A percentile compares a stretch with the other conserved stretches of the same genome.
phyloP scores from a whole-genome alignment of 2,113 vertebrate species.

The Lampris megalopsis region DNA sequence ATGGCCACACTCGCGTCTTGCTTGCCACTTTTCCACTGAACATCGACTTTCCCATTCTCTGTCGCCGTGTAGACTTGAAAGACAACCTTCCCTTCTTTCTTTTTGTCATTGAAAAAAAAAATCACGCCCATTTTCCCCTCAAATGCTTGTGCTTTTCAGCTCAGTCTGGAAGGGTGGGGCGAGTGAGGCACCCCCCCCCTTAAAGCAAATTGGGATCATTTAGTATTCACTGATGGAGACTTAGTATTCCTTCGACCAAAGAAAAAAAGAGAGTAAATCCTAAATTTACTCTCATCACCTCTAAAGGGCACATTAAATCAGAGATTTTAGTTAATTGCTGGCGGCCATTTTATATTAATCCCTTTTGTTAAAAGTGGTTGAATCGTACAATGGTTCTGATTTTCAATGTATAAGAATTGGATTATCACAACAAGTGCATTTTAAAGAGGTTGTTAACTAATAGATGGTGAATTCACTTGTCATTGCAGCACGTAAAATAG shows the following conservation, averaged over 20 bases:
- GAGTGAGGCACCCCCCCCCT: conserved; percentile 41
- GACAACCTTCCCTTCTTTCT: conserved; percentile 46
- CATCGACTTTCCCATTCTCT: not conserved
- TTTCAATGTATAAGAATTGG: conserved; percentile 37
- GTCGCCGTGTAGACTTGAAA: conserved; percentile 8
- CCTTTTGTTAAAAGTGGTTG: conserved; percentile 43
- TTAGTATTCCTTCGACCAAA: conserved; percentile 53
- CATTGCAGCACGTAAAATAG: conserved; percentile 4
- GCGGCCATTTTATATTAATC: conserved; percentile 68
- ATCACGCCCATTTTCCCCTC: conserved; percentile 63
- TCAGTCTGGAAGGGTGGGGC: conserved; percentile 66
- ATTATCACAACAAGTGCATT: conserved; percentile 18
- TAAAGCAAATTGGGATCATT: conserved; percentile 64
- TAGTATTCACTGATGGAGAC: conserved; percentile 45
- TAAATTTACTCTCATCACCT: conserved; percentile 41
- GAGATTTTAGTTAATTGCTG: conserved; percentile 53
- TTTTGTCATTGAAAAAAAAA: conserved; percentile 57
- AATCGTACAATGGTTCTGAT: conserved; percentile 33
- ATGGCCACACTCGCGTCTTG: conserved; percentile 34
- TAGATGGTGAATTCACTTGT: conserved; percentile 25
- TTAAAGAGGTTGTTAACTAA: conserved; percentile 14
- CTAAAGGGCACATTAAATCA: conserved; percentile 40
- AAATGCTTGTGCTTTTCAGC: conserved; percentile 60
- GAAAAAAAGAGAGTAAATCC: conserved; percentile 4
- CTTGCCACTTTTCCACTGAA: not conserved